Base-by-base conservation (phyloP, 2,888 invertebrate species). In the Phortica magna region DNA sequence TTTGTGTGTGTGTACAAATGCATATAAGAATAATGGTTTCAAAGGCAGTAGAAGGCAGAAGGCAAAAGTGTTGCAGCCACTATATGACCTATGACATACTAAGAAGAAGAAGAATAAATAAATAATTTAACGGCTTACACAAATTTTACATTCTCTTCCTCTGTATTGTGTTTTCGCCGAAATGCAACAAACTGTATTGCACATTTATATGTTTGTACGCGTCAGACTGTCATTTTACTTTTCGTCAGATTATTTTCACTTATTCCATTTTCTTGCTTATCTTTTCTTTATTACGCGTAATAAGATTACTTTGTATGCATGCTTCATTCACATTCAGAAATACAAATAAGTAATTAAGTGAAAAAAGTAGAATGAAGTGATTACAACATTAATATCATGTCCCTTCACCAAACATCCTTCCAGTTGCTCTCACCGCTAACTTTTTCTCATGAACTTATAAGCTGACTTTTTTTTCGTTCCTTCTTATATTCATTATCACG, bases 261-360 rank as follows among this genome's bases (percentile, higher is more conserved):
- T 31, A 2, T 31, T 2, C 31, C 31, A 31, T 31, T 31, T 31
- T 31, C 31, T 31, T 4, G 31, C 31, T 31, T 31, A 31, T 31
- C n/a, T 17, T 4, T 61, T 19, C 61, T 61, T 0, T 22, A 22
- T 4, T 61, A 12, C 1, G 19, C 19, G 19, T 61, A 61, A 61
- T 61, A 22, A 61, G 61, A 22, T 61, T 61, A 22, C 61, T 12
- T 61, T 12, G 22, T 17, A 61, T 61, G 61, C 61, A 19, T 61
- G 61, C 6, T 7, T 9, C 61, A 61, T 22, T n/a, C 61, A 22
- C 10, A n/a, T n/a, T n/a, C 10, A 22, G 31, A 17, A 17, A 55
- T 17, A 55, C 14, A 55, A 55, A 14, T 17, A 55, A 55, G n/a
- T 7, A 19, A 61, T n/a, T 19, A 61, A 19, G 19, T 12, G 19